These are phyloP conservation scores for Ivindomyrus marchei DNA, from an alignment of 2,113 vertebrate genomes.

Conservation along the genomic window DNA sequence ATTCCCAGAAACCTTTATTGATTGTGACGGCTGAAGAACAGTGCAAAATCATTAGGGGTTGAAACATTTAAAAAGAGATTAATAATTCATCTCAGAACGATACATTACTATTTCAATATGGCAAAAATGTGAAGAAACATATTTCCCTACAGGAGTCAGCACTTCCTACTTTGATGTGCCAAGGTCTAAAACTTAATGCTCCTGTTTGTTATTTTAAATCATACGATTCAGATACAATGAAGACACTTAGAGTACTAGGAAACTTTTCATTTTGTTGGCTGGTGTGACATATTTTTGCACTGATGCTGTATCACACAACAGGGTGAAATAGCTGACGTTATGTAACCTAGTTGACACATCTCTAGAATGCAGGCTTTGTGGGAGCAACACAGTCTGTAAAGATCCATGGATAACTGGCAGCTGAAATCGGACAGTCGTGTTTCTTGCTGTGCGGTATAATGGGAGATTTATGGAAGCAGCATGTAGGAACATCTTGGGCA, in stretches of 20 bases:
- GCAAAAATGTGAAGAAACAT: neutral
- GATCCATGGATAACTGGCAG: neutral
- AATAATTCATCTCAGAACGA: constrained; percentile 24
- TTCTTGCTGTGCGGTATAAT: neutral
- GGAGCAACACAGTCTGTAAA: neutral
- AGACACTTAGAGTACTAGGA: neutral
- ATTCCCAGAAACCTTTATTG: constrained; percentile 39
- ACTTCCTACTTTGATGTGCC: neutral
- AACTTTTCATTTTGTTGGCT: neutral
- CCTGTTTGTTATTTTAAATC: neutral
- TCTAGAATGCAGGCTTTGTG: neutral
- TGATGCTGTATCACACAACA: neutral
- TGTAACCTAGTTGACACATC: neutral
- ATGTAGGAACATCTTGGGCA: neutral
- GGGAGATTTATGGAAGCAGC: neutral
- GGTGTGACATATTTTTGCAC: neutral
- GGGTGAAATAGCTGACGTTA: neutral
- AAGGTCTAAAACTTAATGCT: neutral
- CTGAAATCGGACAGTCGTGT: neutral
- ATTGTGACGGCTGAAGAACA: constrained; percentile 29
- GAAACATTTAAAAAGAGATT: constrained; percentile 36
- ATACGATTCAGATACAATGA: neutral
- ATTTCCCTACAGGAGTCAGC: neutral
- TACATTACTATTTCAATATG: constrained; percentile 24
- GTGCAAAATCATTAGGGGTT: constrained; percentile 28